Conservation (phyloP, 2,797 vertebrate species). For the Alosa sapidissima region DNA sequence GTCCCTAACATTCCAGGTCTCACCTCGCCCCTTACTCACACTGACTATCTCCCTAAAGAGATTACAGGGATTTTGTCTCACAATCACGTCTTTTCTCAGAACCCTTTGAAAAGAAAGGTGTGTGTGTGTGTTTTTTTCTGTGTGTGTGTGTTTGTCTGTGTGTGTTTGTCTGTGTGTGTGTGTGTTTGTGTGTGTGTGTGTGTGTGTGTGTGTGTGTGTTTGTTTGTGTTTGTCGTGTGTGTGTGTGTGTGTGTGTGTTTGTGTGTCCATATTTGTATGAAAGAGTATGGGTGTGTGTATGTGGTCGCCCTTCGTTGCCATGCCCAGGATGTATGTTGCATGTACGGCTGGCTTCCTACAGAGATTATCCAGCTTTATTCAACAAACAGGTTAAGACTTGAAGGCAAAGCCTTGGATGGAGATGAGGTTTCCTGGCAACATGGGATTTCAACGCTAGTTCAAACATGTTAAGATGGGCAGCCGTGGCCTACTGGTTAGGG, state of each 20-base stretch:
- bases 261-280: not conserved
- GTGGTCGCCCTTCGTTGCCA: not conserved
- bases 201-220: not conserved
- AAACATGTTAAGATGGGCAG: too few relatives aligned
- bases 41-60: not conserved
- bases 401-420: not conserved
- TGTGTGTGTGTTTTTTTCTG: not conserved
- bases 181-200: slow-evolving; percentile 3
- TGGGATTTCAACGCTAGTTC: too few relatives aligned
- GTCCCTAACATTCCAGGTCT: not conserved
- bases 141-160: slow-evolving; percentile 6
- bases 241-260: not conserved
- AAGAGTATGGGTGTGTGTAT: not conserved
- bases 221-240: not conserved
- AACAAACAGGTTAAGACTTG: not conserved
- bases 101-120: not conserved
- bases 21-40: too few relatives aligned
- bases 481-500: too few relatives aligned
- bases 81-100: not conserved
- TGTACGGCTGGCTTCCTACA: not conserved
- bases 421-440: not conserved
- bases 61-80: not conserved
- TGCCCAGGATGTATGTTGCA: not conserved
- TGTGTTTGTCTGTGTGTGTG: slow-evolving; percentile 5
- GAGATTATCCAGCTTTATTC: not conserved